Evolutionary conservation across 2,797 vertebrate species (phyloP).

Genomic region (Dromococcyx pavoninus): DNA sequence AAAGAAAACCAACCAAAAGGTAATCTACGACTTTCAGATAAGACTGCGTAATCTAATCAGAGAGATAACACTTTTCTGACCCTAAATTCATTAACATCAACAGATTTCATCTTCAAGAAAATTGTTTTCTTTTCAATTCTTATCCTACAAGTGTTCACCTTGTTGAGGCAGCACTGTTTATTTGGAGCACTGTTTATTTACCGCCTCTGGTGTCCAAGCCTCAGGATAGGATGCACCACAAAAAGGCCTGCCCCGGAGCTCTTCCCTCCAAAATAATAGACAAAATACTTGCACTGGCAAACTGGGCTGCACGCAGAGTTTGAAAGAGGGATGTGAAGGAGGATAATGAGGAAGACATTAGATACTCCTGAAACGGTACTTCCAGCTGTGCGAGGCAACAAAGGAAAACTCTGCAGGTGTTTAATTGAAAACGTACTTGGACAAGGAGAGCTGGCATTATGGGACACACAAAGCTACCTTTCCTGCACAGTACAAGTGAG

Average conservation of each 20-base stretch:
- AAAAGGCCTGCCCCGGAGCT: background rate
- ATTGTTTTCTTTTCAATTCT: background rate
- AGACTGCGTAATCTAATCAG: background rate
- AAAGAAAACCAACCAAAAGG: background rate
- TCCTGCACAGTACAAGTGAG: fast-evolving
- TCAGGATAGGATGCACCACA: background rate
- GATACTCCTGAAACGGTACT: background rate
- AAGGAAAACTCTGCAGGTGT: background rate
- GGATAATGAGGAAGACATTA: background rate
- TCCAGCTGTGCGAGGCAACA: background rate
- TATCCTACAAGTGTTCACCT: background rate
- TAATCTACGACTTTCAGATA: background rate
- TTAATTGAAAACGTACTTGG: background rate
- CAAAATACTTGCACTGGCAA: background rate
- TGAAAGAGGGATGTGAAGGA: background rate
- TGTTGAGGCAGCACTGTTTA: background rate
- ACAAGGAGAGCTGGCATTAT: background rate
- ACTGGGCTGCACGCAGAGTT: background rate
- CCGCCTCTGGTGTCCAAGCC: too few species aligned
- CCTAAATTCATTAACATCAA: background rate
- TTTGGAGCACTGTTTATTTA: too few species aligned
- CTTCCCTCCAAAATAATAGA: background rate
- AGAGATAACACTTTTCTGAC: background rate
- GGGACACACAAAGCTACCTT: background rate
- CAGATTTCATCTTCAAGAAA: background rate